Conservation (phyloP, 2,888 invertebrate species). For the Drosophila melanosoma region DNA sequence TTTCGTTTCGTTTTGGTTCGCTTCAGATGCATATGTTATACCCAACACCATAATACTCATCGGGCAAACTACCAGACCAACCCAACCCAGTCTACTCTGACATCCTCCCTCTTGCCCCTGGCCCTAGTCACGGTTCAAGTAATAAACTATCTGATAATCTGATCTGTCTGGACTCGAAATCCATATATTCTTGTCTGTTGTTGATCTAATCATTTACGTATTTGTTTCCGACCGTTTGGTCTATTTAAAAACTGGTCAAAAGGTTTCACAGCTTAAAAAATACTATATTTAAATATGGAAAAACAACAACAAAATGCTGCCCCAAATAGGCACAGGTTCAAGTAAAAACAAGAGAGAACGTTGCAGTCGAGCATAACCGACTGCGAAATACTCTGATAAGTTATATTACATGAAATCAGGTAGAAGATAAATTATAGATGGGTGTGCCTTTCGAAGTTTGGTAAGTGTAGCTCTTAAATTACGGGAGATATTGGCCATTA, state of each 20-base stretch:
- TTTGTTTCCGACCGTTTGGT: not conserved
- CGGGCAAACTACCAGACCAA: not conserved
- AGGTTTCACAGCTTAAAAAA: not conserved
- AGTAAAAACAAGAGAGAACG: not conserved
- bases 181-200: not conserved
- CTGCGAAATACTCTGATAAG: too few species aligned
- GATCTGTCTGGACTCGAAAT: conserved; percentile 33
- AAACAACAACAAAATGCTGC: not conserved
- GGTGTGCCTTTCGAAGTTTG: too few species aligned
- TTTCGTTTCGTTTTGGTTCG: conserved; percentile 1
- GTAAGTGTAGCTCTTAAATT: too few species aligned
- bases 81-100: conserved; percentile 18
- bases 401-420: too few species aligned
- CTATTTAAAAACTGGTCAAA: not conserved
- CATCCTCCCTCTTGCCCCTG: not conserved
- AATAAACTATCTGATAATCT: conserved; percentile 61
- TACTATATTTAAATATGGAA: not conserved
- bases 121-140: conserved; percentile 1
- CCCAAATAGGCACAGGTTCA: not conserved
- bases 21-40: conserved; percentile 48
- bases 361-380: too few species aligned
- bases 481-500: too few species aligned
- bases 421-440: too few species aligned
- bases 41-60: not conserved
- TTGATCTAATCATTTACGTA: not conserved